Evolutionary conservation across 1,140 invertebrate genomes (phyloP).

Genomic region (Wasmannia auropunctata): DNA sequence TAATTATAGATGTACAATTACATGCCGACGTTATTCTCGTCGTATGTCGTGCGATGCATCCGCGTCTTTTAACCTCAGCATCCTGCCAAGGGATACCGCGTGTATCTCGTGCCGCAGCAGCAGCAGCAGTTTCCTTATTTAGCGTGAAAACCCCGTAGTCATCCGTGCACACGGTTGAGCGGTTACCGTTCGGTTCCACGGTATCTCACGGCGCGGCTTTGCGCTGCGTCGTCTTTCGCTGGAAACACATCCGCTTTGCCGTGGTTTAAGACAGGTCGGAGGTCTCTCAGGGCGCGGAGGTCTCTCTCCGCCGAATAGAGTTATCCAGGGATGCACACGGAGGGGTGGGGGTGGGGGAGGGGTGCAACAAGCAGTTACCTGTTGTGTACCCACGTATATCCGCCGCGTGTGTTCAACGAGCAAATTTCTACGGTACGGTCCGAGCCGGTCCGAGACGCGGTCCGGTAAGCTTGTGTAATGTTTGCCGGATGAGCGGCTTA

Average conservation of each 20-base stretch:
- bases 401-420: constrained; percentile 69
- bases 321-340: constrained; percentile 67
- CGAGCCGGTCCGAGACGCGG: constrained; percentile 61
- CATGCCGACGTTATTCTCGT: neutral
- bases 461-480: constrained; percentile 78
- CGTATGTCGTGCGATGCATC: neutral
- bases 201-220: constrained; percentile 67
- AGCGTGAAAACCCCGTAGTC: constrained; percentile 69
- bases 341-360: too few species aligned
- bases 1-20: neutral
- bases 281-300: constrained; percentile 68
- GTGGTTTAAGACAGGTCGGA: constrained; percentile 71
- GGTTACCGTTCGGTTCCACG: constrained; percentile 67
- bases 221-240: constrained; percentile 57
- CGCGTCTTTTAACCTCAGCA: constrained; percentile 15
- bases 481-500: constrained; percentile 78
- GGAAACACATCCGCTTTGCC: constrained; percentile 68
- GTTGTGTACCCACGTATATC: constrained; percentile 57
- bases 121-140: constrained; percentile 66
- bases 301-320: constrained; percentile 75
- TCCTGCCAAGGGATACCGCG: constrained; percentile 23
- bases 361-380: constrained; percentile 55
- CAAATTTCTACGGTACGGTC: constrained; percentile 75
- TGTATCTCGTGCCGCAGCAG: constrained; percentile 37
- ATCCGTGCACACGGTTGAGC: constrained; percentile 70